Evolutionary conservation across 1,140 invertebrate species (phyloP), one percentile per base, ranked within the genome.

Genomic region (Hylaeus volcanicus): DNA sequence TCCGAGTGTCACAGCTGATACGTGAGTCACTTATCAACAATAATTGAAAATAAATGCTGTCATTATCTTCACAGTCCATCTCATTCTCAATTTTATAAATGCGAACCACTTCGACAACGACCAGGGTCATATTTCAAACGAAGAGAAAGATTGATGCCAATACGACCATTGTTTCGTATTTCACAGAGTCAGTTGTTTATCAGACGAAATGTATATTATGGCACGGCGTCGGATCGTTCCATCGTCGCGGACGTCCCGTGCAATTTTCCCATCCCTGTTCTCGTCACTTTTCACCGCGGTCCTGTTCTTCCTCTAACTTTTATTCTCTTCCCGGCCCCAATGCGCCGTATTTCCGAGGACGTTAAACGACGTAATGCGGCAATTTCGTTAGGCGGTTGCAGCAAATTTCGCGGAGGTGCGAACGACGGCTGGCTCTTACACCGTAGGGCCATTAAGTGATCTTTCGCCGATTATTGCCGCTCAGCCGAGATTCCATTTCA

Each of bases 301-400:
- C 60, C 68, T 1, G 15, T n/a, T 15, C 48, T 5, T 48, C 5
- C 63, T 26, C 12, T 11, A 37, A 74, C 45, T 75, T 74, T 39
- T 72, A 61, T 78, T 71, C 63, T 77, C 71, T 79, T 45, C 58
- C 60, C 73, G 37, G 65, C 48, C 41, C 6, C 72, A 73, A 81
- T 71, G 66, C 72, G 55, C 61, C 48, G 65, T 61, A 72, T 83
- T 75, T 70, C 63, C 69, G 58, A 58, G 55, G 63, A 58, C 74
- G 82, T 78, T 88, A 85, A 88, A 79, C 82, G 85, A 74, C 83
- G 64, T 88, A 86, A 86, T 86, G 74, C 87, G 79, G 80, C 81
- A 88, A 89, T 83, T 88, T 85, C 70, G 82, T 85, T 88, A 86
- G 84, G 81, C 73, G 75, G 72, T 86, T 68, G 61, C 78, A 68